Conservation (phyloP, 2,888 invertebrate species). For the Volucella inflata region DNA sequence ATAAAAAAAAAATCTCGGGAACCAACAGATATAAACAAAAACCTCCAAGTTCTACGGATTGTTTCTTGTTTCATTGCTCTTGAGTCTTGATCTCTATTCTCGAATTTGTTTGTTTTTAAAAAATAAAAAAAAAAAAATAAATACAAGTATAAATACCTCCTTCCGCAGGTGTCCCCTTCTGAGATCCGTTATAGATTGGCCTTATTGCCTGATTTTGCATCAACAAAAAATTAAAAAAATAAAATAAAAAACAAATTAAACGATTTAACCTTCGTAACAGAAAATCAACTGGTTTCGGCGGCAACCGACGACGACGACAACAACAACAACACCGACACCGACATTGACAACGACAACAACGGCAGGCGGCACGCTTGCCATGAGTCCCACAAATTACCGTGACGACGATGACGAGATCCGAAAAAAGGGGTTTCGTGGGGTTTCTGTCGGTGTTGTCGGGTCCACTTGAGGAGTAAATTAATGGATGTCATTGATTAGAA, state of each 20-base stretch:
- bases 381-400: slow-evolving; percentile 28
- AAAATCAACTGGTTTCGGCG: slow-evolving; percentile 50
- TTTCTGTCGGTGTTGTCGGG: slow-evolving; percentile 11
- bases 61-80: slow-evolving; percentile 43
- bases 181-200: slow-evolving; percentile 35
- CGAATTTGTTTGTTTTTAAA: slow-evolving; percentile 16
- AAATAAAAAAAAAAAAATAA: no score
- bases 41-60: slow-evolving; percentile 8
- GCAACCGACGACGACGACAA: neutral
- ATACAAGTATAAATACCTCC: slow-evolving; percentile 12
- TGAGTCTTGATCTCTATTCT: slow-evolving; percentile 47
- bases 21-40: slow-evolving; percentile 7
- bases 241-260: slow-evolving; percentile 24
- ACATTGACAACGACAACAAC: no score
- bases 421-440: neutral
- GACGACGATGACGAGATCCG: neutral
- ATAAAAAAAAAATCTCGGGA: slow-evolving; percentile 24
- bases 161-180: slow-evolving; percentile 16
- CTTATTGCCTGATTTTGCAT: slow-evolving; percentile 10
- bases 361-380: slow-evolving; percentile 26
- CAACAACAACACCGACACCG: no score
- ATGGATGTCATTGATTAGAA: slow-evolving; percentile 1
- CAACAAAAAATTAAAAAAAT: neutral
- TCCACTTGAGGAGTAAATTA: slow-evolving; percentile 18
- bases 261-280: slow-evolving; percentile 47